Percentiles rank a stretch among this genome's conserved stretches.
These are phyloP conservation scores for Rapana venosa DNA, from an alignment of 2,888 invertebrate species.

Conservation along the genomic window DNA sequence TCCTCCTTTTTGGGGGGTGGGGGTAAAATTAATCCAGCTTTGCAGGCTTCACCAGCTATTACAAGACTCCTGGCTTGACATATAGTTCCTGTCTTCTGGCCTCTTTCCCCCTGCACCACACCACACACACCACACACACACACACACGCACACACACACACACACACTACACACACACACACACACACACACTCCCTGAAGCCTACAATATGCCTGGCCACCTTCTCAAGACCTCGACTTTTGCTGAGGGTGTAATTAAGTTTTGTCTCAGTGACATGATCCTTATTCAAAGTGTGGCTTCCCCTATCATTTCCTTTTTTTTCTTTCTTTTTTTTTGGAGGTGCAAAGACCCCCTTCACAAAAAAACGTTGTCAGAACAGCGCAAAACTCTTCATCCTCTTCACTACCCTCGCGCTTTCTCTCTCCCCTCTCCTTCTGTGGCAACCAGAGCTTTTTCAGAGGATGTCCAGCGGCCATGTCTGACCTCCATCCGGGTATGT, in stretches of 20 bases:
- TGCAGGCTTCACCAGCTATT: background rate
- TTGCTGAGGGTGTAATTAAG: background rate
- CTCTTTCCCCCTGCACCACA: background rate
- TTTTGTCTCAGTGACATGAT: background rate
- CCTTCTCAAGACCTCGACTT: slow-evolving; percentile 1
- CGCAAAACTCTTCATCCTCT: background rate
- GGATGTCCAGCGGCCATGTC: slow-evolving; percentile 24
- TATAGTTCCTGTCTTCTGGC: background rate
- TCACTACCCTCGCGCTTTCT: background rate
- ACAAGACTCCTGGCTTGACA: background rate
- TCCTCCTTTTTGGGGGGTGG: background rate
- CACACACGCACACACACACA: background rate
- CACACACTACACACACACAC: background rate
- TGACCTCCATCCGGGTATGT: slow-evolving; percentile 29
- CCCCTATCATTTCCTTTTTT: slow-evolving; percentile 16
- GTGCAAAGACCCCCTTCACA: background rate
- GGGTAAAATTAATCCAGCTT: background rate
- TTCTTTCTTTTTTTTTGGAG: background rate
- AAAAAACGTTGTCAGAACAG: background rate
- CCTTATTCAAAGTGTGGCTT: slow-evolving; percentile 17
- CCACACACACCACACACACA: background rate
- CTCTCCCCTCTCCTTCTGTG: background rate
- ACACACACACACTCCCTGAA: background rate
- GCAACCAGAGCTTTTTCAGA: background rate
- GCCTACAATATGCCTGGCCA: background rate